These are phyloP conservation scores for Zenarchopterus dispar DNA, from an alignment of 2,797 vertebrate species.

Conservation along the genomic window DNA sequence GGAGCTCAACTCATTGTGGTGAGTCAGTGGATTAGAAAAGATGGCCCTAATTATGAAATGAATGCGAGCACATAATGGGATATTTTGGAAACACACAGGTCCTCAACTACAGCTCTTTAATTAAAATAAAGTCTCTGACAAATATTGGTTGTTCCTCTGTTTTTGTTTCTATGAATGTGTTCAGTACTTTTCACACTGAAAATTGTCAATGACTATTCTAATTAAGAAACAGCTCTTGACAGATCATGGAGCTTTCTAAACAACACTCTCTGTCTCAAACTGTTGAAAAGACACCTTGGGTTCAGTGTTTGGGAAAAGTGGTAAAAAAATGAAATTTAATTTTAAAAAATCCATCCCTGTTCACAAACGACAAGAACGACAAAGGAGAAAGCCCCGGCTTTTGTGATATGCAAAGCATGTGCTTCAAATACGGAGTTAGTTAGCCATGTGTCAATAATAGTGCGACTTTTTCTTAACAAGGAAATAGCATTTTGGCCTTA, in stretches of 20 bases:
- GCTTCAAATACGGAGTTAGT: slow-evolving; percentile 48
- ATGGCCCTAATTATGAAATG: slow-evolving; percentile 69
- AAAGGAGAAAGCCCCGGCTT: slow-evolving; percentile 31
- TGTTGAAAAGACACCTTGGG: slow-evolving; percentile 24
- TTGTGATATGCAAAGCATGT: slow-evolving; percentile 43
- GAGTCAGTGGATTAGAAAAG: slow-evolving; percentile 52
- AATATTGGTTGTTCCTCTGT: slow-evolving; percentile 28
- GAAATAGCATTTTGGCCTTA: slow-evolving; percentile 46
- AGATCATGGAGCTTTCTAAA: slow-evolving; percentile 29
- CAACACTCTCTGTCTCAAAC: slow-evolving; percentile 17
- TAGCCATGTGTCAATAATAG: slow-evolving; percentile 54
- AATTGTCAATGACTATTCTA: slow-evolving; percentile 50
- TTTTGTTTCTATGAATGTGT: slow-evolving; percentile 22
- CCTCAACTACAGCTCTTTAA: slow-evolving; percentile 41
- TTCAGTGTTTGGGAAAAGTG: slow-evolving; percentile 11
- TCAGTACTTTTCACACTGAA: background rate
- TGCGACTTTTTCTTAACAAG: slow-evolving; percentile 54
- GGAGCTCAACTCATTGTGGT: slow-evolving; percentile 55
- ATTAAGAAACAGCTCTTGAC: slow-evolving; percentile 34
- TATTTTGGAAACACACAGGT: slow-evolving; percentile 58
- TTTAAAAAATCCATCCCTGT: slow-evolving; percentile 44
- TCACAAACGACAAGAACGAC: slow-evolving; percentile 47
- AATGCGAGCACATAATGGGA: slow-evolving; percentile 61
- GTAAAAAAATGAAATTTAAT: slow-evolving; percentile 22
- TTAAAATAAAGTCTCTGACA: slow-evolving; percentile 45